A percentile compares a stretch with the other conserved stretches of the same genome.
Evolutionary conservation across 2,888 invertebrate genomes (phyloP).

Genomic region (Apantesis nais): DNA sequence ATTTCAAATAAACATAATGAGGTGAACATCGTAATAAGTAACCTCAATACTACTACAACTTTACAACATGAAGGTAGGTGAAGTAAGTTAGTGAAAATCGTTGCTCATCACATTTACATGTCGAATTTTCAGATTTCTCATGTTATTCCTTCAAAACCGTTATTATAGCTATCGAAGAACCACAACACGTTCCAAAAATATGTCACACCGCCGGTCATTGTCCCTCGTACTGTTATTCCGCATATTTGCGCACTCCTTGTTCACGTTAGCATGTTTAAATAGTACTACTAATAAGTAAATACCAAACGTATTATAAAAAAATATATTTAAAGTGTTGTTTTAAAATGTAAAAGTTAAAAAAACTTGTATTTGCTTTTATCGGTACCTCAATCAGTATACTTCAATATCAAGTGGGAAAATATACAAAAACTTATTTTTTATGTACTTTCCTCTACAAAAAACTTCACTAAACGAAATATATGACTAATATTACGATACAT

Average conservation of each 20-base stretch:
- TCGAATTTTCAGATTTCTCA: neutral
- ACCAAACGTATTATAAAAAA: neutral
- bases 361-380: neutral
- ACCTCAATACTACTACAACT: neutral
- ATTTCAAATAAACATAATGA: neutral
- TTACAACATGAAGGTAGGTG: neutral
- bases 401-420: neutral
- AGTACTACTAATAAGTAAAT: neutral
- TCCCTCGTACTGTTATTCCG: conserved; percentile 39
- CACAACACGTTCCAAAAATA: conserved; percentile 36
- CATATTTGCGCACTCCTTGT: conserved; percentile 36
- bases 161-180: conserved; percentile 32
- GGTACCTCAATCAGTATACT: no score
- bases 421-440: neutral
- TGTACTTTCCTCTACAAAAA: no score
- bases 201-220: conserved; percentile 31
- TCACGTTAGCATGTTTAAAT: conserved; percentile 20
- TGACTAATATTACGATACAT: no score
- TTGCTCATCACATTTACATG: neutral
- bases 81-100: neutral
- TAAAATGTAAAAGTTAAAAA: neutral
- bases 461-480: no score
- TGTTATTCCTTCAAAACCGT: conserved; percentile 8
- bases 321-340: neutral
- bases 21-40: neutral